A percentile compares a stretch with the other conserved stretches of the same genome.
These are phyloP conservation scores for Papilio machaon DNA, from an alignment of 1,140 invertebrate genomes.

Conservation along the genomic window DNA sequence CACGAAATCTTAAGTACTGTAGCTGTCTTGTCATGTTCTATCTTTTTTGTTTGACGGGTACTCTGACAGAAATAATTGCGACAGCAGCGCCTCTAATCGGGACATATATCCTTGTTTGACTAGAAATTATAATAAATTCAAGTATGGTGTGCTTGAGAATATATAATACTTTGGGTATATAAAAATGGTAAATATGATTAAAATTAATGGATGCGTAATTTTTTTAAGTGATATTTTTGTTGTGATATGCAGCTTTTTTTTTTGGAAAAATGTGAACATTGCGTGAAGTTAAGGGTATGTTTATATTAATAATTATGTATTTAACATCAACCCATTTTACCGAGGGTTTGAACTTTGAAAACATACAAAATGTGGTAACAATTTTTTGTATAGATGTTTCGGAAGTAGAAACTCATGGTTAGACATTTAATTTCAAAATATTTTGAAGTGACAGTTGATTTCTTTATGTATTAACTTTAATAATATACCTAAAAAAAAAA, in stretches of 20 bases:
- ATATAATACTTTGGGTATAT: not conserved
- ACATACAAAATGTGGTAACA: not conserved
- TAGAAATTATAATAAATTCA: not conserved
- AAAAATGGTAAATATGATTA: not conserved
- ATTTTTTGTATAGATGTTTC: too few species aligned
- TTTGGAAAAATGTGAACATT: not conserved
- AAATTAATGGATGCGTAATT: not conserved
- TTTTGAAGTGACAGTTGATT: not conserved
- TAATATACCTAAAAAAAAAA: not conserved
- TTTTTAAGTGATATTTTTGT: constrained; percentile 9
- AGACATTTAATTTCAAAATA: too few species aligned
- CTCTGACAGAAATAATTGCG: too few species aligned
- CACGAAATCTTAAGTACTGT: too few species aligned
- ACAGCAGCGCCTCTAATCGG: too few species aligned
- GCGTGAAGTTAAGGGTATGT: not conserved
- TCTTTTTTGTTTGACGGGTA: too few species aligned
- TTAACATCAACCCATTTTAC: not conserved
- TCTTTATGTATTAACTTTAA: not conserved
- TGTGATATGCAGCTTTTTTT: constrained; percentile 22
- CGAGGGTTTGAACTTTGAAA: not conserved
- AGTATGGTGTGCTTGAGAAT: not conserved
- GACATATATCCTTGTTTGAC: too few species aligned
- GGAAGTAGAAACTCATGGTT: too few species aligned
- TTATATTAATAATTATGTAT: not conserved
- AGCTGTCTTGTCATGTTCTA: too few species aligned